Percentiles rank a stretch among this genome's conserved stretches.
These are phyloP conservation scores for Hoplostethus atlanticus DNA, from an alignment of 2,797 vertebrate genomes.

Conservation along the genomic window DNA sequence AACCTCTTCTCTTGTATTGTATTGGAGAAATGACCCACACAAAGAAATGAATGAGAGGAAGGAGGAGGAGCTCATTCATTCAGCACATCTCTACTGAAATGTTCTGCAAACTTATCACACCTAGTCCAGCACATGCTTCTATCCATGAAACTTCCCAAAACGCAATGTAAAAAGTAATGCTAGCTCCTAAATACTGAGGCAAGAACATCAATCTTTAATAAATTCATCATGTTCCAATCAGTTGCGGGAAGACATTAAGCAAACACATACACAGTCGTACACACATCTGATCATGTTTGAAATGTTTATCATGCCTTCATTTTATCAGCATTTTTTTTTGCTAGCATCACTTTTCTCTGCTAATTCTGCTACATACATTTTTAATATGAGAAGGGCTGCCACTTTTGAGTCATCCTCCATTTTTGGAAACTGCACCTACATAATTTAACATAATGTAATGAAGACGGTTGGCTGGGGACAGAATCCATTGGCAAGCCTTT, in stretches of 20 bases:
- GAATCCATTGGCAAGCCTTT: background rate
- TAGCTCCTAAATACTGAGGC: background rate
- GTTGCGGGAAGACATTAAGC: background rate
- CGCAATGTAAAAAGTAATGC: background rate
- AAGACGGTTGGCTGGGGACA: constrained; percentile 23
- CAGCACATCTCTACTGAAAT: background rate
- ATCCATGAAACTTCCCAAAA: background rate
- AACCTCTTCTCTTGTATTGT: too few relatives aligned
- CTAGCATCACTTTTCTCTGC: too few relatives aligned
- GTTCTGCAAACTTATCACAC: background rate
- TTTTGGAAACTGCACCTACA: constrained; percentile 47
- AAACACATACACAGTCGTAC: too few relatives aligned
- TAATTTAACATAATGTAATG: constrained; percentile 48
- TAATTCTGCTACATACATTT: constrained; percentile 17
- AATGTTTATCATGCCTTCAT: background rate
- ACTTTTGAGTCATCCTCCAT: constrained; percentile 26
- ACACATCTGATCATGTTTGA: background rate
- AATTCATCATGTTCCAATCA: too few relatives aligned
- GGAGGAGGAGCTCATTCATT: background rate
- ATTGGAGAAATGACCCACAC: too few relatives aligned
- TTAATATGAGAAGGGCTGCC: constrained; percentile 32
- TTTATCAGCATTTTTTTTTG: background rate
- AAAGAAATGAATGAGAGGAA: background rate
- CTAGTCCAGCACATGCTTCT: background rate
- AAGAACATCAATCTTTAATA: too few relatives aligned